These are phyloP conservation scores for Acrocephalus kingi DNA, from an alignment of 2,113 vertebrate species.

Conservation along the genomic window DNA sequence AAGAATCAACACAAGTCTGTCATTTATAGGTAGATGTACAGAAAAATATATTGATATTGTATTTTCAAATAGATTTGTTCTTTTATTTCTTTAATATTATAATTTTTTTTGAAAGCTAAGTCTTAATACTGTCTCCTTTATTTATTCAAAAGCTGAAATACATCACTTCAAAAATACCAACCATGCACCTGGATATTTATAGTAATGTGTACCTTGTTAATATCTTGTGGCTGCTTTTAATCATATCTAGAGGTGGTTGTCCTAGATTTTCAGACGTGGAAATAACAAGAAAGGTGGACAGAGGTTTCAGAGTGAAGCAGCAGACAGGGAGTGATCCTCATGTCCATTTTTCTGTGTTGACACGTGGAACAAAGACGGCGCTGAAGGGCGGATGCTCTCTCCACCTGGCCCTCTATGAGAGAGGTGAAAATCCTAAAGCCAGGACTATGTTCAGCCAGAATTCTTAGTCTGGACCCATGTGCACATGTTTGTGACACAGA, in stretches of 20 bases:
- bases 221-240: neutral
- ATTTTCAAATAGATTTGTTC: neutral
- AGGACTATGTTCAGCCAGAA: neutral
- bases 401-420: fast-evolving
- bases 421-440: neutral
- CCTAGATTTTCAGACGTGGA: neutral
- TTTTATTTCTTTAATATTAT: neutral
- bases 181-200: neutral
- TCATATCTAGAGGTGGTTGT: neutral
- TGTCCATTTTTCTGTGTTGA: neutral
- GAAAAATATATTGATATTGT: neutral
- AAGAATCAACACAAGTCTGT: neutral
- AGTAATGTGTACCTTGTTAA: neutral
- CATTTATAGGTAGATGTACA: neutral
- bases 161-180: neutral
- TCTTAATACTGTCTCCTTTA: neutral
- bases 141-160: neutral
- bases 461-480: too few species aligned
- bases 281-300: neutral
- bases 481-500: neutral
- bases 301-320: neutral
- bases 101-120: neutral
- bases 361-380: neutral
- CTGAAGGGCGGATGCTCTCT: neutral
- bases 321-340: neutral